Base-by-base conservation (phyloP, 2,797 vertebrate species). In the Serranus cabrilla region DNA sequence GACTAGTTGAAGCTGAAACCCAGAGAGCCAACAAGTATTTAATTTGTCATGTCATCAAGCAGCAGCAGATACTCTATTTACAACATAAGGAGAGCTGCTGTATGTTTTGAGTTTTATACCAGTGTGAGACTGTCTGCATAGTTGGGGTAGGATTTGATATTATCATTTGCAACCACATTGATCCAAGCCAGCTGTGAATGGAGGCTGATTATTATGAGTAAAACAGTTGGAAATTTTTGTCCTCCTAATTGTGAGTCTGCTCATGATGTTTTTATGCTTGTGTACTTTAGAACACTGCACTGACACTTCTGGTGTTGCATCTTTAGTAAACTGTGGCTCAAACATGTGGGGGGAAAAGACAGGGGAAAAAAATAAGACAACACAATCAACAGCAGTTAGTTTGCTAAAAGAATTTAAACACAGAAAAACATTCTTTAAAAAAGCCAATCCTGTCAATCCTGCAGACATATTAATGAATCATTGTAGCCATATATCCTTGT, bases 31-130 rank as follows among this genome's bases (percentile, higher is more conserved):
- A 17, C 16, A 25, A 25, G 39, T 49, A 25, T 66, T 57, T 59
- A 2, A 82, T 80, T 63, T 71, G 52, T 81, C 57, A 60, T 74
- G 42, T 64, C 54, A 59, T 73, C 51, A 52, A 54, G 23, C 11
- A 64, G 52, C 57, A 73, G 68, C 65, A 31, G 55, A 54, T 40
- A 2, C 45, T 63, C 16, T 46, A 14, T 54, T 50, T 50, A 45
- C 23, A 64, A 9, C 50, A 47, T 11, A 4, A 4, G 34, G 65
- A 68, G 21, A 43, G 2, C 70, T 60, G 47, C 43, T 34, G 42
- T 18, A 5, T 43, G 1, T 54, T 56, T 51, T 4, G 16, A 10
- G 0, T 20, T 65, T 49, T n/a, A 42, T 9, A 49, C 7, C 39
- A 62, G 55, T 9, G 6, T 45, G 37, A 69, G 27, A 20, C 17